A percentile compares a stretch with the other conserved stretches of the same genome.
Evolutionary conservation across 2,888 invertebrate species (phyloP).

Genomic region (Limenitis arthemis): DNA sequence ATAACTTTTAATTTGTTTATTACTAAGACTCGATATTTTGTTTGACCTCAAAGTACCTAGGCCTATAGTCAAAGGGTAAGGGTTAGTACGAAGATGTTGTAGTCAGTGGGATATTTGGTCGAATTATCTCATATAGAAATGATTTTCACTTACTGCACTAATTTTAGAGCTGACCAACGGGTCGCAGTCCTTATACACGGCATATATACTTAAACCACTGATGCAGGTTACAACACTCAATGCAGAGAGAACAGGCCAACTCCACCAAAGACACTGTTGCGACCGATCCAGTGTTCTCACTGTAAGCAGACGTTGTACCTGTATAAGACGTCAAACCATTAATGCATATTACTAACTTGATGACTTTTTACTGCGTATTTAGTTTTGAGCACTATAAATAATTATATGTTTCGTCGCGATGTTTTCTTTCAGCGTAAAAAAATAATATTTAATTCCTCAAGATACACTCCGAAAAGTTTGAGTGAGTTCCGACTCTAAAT

Average conservation of each 20-base stretch:
- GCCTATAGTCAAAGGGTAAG: not conserved
- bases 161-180: slow-evolving; percentile 77
- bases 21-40: too few relatives aligned
- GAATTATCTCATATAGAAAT: too few relatives aligned
- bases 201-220: slow-evolving; percentile 88
- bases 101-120: not conserved
- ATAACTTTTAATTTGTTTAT: too few relatives aligned
- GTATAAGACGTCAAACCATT: not conserved
- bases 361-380: too few relatives aligned
- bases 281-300: slow-evolving; percentile 79
- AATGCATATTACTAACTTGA: not conserved
- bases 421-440: too few relatives aligned
- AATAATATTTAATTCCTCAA: too few relatives aligned
- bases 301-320: slow-evolving; percentile 80
- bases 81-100: not conserved
- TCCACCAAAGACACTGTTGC: slow-evolving; percentile 82
- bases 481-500: too few relatives aligned
- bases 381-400: too few relatives aligned
- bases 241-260: slow-evolving; percentile 82
- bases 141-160: slow-evolving; percentile 51
- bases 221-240: slow-evolving; percentile 83
- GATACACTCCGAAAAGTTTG: too few relatives aligned
- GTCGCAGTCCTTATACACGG: slow-evolving; percentile 87
- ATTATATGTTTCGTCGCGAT: not conserved
- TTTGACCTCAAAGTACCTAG: too few relatives aligned